Evolutionary conservation across 35 echinoderm and acorn worm genomes (phyloP).

Genomic region (Lytechinus pictus): DNA sequence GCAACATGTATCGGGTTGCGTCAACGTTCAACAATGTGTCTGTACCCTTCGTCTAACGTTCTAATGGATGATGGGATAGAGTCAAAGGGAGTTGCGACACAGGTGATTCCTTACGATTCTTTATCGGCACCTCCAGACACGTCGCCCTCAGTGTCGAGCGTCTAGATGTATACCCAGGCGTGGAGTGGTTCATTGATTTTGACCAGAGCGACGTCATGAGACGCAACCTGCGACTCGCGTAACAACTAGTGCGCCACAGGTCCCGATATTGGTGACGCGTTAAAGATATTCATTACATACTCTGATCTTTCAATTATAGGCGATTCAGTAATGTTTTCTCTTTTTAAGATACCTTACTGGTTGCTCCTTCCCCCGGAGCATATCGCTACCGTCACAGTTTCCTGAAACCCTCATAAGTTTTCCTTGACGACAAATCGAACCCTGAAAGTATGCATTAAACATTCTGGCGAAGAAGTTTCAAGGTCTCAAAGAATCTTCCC

Average conservation of each 20-base stretch:
- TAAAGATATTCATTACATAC: neutral
- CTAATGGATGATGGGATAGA: conserved; percentile 26
- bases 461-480: too few relatives aligned
- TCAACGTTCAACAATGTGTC: conserved; percentile 11
- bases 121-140: conserved; percentile 27
- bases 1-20: conserved; percentile 42
- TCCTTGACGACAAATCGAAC: neutral
- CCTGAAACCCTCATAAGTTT: neutral
- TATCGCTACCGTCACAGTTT: neutral
- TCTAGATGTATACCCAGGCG: neutral
- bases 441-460: neutral
- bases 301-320: neutral
- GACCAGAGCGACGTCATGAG: neutral
- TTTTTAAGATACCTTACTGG: neutral
- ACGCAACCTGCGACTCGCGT: neutral
- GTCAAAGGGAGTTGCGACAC: conserved; percentile 38
- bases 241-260: neutral
- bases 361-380: neutral
- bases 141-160: neutral
- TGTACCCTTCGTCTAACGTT: neutral
- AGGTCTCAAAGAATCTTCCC: neutral
- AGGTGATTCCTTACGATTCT: conserved; percentile 32
- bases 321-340: neutral
- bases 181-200: neutral
- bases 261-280: neutral